Conservation (phyloP, 2,797 vertebrate genomes). For the Oreonectes daqikongensis region DNA sequence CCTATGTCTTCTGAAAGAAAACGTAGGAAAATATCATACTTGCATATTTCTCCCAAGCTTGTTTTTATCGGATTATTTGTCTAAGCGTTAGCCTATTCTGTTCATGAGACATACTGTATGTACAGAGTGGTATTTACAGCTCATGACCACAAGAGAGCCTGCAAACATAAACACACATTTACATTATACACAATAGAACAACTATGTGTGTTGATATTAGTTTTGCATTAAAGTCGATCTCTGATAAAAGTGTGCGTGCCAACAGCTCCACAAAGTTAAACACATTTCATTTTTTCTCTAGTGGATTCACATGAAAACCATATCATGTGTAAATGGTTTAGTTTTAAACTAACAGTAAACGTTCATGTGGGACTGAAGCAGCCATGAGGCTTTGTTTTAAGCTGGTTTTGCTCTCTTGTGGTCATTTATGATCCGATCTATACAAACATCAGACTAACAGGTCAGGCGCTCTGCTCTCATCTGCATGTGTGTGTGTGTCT, state of each 20-base stretch:
- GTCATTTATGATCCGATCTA: constrained; percentile 53
- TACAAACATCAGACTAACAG: constrained; percentile 57
- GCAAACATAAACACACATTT: not conserved
- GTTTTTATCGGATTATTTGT: constrained; percentile 66
- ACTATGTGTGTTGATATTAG: no score
- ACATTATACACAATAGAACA: no score
- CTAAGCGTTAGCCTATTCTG: constrained; percentile 69
- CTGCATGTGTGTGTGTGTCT: constrained; percentile 25
- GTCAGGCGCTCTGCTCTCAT: constrained; percentile 43
- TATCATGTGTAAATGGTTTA: not conserved
- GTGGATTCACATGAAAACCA: no score
- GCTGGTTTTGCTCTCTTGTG: constrained; percentile 49
- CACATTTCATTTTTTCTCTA: no score
- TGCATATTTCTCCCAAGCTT: constrained; percentile 76
- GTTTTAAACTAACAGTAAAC: not conserved
- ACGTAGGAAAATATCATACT: constrained; percentile 66
- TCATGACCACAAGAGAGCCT: constrained; percentile 76
- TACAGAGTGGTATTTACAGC: constrained; percentile 84
- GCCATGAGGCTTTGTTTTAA: constrained; percentile 36
- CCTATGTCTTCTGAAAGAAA: constrained; percentile 68
- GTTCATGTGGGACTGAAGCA: not conserved
- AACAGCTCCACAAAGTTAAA: no score
- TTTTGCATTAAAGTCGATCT: no score
- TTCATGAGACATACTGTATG: constrained; percentile 71
- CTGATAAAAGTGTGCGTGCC: no score